Evolutionary conservation across 2,113 vertebrate species (phyloP), one percentile per base, ranked within the genome.

Genomic region (Xiphias gladius): DNA sequence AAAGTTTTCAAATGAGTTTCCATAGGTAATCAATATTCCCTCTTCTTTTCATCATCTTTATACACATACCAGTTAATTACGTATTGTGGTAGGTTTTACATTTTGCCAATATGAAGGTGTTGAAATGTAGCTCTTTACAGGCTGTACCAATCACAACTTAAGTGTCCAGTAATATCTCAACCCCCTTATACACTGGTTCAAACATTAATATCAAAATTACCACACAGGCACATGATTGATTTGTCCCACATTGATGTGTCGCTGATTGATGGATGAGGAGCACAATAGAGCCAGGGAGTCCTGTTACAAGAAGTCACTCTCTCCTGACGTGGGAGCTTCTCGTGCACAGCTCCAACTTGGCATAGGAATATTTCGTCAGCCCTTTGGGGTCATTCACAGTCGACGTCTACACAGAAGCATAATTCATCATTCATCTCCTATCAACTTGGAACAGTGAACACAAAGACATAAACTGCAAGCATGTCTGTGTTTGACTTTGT

Each of bases 191-290:
- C 35, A 28, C 39, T 50, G 57, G 58, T 48, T 83, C 37, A 87
- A 79, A 79, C 78, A 26, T 76, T 73, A 39, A 85, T 76, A 74
- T 91, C 69, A 76, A 61, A 52, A 79, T 91, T 80, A 74, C 79
- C 41, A 90, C 90, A 57, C 95, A 99, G 98, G 97, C 98, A 99
- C 91, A 99, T 99, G 98, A 96, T 99, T 94, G 98, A 99, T 93
- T 93, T 99, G 93, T 99, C 98, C 89, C 98, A 99, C 95, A 99
- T 99, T 88, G 98, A 99, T 2, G 98, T 99, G 94, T 96, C 97
- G 17, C 95, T 99, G 91, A 96, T 98, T 61, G 96, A 97, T 59
- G 97, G 97, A 95, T 99, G 97, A 98, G 82, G 90, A 88, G 50
- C 59, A 14, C 71, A 35, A 26, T 65, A 75, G 55, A 85, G 62